Conservation (phyloP, 2,888 invertebrate genomes). For the Arge pagana region DNA sequence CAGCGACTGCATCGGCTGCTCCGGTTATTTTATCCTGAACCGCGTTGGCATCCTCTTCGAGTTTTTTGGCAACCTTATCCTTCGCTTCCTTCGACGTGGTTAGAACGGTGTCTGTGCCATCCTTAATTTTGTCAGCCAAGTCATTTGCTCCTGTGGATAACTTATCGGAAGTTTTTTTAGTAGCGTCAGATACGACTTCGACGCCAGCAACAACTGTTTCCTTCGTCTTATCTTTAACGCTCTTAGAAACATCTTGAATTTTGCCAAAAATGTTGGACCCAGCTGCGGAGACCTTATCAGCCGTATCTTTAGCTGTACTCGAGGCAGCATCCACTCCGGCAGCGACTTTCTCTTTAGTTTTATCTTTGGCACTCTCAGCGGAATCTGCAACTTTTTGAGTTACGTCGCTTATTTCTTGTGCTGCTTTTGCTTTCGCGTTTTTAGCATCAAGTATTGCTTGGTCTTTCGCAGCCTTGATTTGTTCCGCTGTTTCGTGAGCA, state of each 20-base stretch:
- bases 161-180: not conserved
- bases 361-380: constrained; percentile 14
- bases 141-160: not conserved
- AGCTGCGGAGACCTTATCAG: constrained; percentile 18
- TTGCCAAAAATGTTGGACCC: not conserved
- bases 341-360: constrained; percentile 22
- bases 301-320: constrained; percentile 29
- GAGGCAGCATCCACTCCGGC: constrained; percentile 11
- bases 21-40: constrained; percentile 29
- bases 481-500: constrained; percentile 29
- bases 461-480: constrained; percentile 10
- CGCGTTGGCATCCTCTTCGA: constrained; percentile 26
- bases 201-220: constrained; percentile 34
- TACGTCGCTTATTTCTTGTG: constrained; percentile 27
- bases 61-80: constrained; percentile 26
- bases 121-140: constrained; percentile 19
- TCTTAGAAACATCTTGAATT: constrained; percentile 13
- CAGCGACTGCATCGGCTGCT: constrained; percentile 22
- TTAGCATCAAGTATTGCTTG: constrained; percentile 24
- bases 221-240: constrained; percentile 31
- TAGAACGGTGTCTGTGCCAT: constrained; percentile 19
- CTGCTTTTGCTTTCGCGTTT: constrained; percentile 29
- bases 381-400: constrained; percentile 15
- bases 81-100: constrained; percentile 27
- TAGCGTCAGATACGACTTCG: not conserved